These are phyloP conservation scores for Megaleporinus macrocephalus DNA, from an alignment of 2,113 vertebrate genomes.

Conservation along the genomic window DNA sequence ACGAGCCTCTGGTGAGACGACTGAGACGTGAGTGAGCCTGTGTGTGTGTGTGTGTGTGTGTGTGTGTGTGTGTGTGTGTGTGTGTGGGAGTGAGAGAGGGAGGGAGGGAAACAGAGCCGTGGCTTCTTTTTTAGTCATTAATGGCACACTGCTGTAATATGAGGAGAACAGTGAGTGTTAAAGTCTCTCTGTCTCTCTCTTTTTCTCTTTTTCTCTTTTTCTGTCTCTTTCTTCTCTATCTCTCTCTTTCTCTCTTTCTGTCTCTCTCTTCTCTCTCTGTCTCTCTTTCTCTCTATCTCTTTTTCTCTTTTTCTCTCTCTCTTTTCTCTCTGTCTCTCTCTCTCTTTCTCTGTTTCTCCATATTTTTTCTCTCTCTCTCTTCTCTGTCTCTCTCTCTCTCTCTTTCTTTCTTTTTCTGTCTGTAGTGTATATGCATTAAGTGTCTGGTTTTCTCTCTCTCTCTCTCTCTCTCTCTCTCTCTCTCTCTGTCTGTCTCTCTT, in stretches of 20 bases:
- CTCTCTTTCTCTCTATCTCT: not conserved
- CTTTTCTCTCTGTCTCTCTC: too few species aligned
- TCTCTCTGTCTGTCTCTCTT: not conserved
- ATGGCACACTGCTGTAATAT: too few species aligned
- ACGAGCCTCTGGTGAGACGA: too few species aligned
- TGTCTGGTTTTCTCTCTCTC: too few species aligned
- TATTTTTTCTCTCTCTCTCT: too few species aligned
- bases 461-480: not conserved
- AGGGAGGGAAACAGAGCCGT: not conserved
- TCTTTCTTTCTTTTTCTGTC: too few species aligned
- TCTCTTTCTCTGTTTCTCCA: too few species aligned
- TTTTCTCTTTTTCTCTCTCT: too few species aligned
- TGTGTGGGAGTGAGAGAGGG: conserved; percentile 8
- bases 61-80: conserved; percentile 24
- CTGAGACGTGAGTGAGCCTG: too few species aligned
- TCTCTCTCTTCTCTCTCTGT: not conserved
- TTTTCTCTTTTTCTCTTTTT: not conserved
- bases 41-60: conserved; percentile 20
- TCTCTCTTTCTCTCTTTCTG: not conserved
- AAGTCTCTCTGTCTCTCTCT: not conserved
- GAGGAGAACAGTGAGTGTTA: not conserved
- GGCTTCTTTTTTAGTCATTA: too few species aligned
- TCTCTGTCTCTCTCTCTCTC: too few species aligned
- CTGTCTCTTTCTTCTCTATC: not conserved
- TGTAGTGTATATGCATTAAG: too few species aligned